Evolutionary conservation across 1,140 invertebrate species (phyloP), one percentile per base, ranked within the genome.

Genomic region (Dysdera silvatica): DNA sequence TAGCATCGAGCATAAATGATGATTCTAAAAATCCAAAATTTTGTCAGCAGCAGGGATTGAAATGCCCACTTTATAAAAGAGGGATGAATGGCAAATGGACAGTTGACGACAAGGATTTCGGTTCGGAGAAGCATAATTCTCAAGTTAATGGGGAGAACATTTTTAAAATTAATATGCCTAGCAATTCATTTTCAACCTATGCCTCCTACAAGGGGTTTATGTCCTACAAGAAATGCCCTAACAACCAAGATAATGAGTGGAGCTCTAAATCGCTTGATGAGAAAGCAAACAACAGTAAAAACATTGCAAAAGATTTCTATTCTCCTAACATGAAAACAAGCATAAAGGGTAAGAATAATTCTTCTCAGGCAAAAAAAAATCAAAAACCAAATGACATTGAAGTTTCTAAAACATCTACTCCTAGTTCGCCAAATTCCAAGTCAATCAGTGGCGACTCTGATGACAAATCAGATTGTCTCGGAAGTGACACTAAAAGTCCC

Each of bases 141-240:
- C 20, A 5, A 62, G 61, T 40, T 53, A 51, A 16, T 31, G 43
- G 56, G 52, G 37, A 49, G 56, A 62, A 28, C 61, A 62, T 24
- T 37, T 62, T 62, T 20, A 62, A 62, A 45, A 62, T 62, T 41
- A 62, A 48, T 62, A 53, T 53, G 37, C 49, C 52, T 20, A 53
- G 56, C 48, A 62, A 62, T 47, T 55, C 56, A 35, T 62, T 62
- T 49, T 62, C 61, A 35, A 62, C 61, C 16, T 62, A 62, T 56
- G 61, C 61, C 23, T 62, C 61, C 8, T 55, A 62, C 24, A 62
- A 62, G 49, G 61, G 61, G 14, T 31, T 62, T 31, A 16, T 62
- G 31, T 62, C 61, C 32, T 62, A 62, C 31, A 62, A 62, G 43
- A 62, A 62, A 48, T 62, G n/a, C n/a, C n/a, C n/a, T n/a, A n/a